Evolutionary conservation across 2,888 invertebrate genomes (phyloP).

Genomic region (Cremastobaeus sp.): DNA sequence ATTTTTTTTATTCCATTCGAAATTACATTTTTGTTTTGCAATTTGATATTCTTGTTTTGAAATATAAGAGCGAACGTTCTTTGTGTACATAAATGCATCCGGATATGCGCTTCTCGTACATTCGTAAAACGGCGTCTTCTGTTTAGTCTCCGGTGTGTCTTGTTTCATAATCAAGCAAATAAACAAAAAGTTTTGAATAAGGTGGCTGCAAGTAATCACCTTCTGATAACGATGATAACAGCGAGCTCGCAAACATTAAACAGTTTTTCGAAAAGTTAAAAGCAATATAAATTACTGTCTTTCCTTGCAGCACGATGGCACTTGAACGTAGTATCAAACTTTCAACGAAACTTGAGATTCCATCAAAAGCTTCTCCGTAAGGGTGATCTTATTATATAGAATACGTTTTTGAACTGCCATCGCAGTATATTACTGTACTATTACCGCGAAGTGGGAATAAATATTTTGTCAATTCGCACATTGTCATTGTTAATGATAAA

Average conservation of each 20-base stretch:
- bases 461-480: no score
- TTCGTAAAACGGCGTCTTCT: no score
- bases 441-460: no score
- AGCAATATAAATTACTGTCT: conserved; percentile 62
- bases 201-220: background rate
- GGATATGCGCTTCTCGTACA: no score
- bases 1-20: no score
- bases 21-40: conserved; percentile 4
- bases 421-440: conserved; percentile 42
- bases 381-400: conserved; percentile 55
- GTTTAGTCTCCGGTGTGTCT: no score
- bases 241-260: conserved; percentile 30
- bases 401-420: conserved; percentile 54
- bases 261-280: conserved; percentile 51
- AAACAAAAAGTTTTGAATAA: no score
- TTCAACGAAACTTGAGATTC: conserved; percentile 71
- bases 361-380: conserved; percentile 63
- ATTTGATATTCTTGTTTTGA: conserved; percentile 15
- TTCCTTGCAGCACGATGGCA: conserved; percentile 37
- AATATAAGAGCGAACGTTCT: no score
- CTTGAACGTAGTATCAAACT: conserved; percentile 63
- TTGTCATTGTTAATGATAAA: no score
- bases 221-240: conserved; percentile 1
- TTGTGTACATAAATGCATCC: no score
- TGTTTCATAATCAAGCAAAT: no score